Percentiles rank a stretch among this genome's conserved stretches.
phyloP scores from a whole-genome alignment of 2,888 invertebrate species.

The Tethea ocularis region DNA sequence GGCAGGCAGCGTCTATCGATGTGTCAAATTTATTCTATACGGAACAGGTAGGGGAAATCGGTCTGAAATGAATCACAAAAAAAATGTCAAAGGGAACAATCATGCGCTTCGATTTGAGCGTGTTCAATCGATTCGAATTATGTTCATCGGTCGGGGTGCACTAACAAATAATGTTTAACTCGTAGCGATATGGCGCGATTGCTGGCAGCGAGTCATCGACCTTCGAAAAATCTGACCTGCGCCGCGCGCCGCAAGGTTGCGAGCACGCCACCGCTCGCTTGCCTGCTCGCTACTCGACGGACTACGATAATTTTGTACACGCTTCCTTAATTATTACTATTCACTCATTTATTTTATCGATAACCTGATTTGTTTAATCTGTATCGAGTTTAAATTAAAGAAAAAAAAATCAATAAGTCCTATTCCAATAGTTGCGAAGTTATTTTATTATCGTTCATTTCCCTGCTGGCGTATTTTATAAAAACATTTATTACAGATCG shows the following conservation, averaged over 20 bases:
- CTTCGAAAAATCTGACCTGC: slow-evolving; percentile 83
- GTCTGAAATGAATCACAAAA: slow-evolving; percentile 26
- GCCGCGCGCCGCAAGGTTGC: slow-evolving; percentile 76
- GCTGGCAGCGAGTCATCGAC: slow-evolving; percentile 76
- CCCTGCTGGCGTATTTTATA: slow-evolving; percentile 43
- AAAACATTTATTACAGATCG: slow-evolving; percentile 22
- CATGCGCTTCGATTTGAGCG: slow-evolving; percentile 41
- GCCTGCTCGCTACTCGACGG: slow-evolving; percentile 29
- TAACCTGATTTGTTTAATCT: not conserved
- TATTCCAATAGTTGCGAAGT: not conserved
- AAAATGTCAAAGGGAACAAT: slow-evolving; percentile 32
- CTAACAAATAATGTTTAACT: slow-evolving; percentile 75
- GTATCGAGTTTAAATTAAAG: not conserved
- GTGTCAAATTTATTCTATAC: not conserved
- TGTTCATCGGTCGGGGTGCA: slow-evolving; percentile 44
- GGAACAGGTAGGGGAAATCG: not conserved
- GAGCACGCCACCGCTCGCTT: slow-evolving; percentile 37
- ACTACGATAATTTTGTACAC: slow-evolving; percentile 26
- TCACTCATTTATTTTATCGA: slow-evolving; percentile 12
- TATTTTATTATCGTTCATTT: slow-evolving; percentile 59
- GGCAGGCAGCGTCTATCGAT: not conserved
- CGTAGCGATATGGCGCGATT: slow-evolving; percentile 50
- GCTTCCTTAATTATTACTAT: slow-evolving; percentile 23
- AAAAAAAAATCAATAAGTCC: too few species aligned
- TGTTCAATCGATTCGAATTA: slow-evolving; percentile 34